Evolutionary conservation across 2,797 vertebrate species (phyloP).

Genomic region (Phalanger gymnotis): DNA sequence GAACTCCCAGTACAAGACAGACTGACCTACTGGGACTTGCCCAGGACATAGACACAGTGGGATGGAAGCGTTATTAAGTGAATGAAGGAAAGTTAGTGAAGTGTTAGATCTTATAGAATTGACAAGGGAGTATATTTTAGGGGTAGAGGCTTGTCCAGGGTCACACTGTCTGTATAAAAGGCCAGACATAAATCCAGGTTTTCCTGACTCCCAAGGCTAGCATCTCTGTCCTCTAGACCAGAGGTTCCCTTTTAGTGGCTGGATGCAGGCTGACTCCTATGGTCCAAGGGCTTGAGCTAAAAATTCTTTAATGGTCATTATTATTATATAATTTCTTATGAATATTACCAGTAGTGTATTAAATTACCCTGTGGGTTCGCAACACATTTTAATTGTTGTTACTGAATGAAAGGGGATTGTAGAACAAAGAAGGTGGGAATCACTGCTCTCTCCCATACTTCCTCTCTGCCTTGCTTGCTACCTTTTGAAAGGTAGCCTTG

Average conservation of each 20-base stretch:
- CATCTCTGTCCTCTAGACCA: not conserved
- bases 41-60: not conserved
- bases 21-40: not conserved
- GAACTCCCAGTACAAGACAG: not conserved
- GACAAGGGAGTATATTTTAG: not conserved
- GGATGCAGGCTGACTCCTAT: not conserved
- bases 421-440: not conserved
- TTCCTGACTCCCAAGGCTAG: not conserved
- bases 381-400: not conserved
- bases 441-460: not conserved
- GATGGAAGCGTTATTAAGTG: not conserved
- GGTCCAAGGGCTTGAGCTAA: not conserved
- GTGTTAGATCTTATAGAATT: not conserved
- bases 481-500: not conserved
- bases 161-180: not conserved
- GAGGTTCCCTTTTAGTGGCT: not conserved
- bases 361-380: not conserved
- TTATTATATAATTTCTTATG: not conserved
- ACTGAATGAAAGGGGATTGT: not conserved
- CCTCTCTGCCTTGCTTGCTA: not conserved
- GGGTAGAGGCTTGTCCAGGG: not conserved
- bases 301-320: not conserved
- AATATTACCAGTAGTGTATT: not conserved
- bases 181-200: not conserved
- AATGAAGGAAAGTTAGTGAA: not conserved